These are phyloP conservation scores for Corythornis vintsioides DNA, from an alignment of 2,113 vertebrate species.

Conservation along the genomic window DNA sequence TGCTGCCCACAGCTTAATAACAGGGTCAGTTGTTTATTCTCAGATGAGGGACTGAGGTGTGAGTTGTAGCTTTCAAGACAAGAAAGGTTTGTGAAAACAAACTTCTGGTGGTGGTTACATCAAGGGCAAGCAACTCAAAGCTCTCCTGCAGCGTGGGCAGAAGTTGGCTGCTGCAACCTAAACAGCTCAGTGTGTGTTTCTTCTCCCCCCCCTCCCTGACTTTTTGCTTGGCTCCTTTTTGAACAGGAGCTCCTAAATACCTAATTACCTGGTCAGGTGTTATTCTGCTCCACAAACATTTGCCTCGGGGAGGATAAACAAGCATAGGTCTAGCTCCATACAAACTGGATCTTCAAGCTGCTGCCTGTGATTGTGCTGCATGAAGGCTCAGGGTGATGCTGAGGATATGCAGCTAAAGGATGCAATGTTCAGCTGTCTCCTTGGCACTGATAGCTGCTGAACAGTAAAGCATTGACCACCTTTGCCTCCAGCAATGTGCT, in stretches of 20 bases:
- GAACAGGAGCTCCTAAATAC: neutral
- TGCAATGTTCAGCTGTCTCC: accelerated
- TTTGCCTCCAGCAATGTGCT: accelerated
- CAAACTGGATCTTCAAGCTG: neutral
- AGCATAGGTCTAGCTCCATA: neutral
- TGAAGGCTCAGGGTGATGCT: neutral
- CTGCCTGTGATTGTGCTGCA: neutral
- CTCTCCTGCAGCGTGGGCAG: neutral
- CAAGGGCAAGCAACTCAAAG: conserved; percentile 38
- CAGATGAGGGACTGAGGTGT: conserved; percentile 13
- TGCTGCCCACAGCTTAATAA: conserved; percentile 41
- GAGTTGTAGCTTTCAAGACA: conserved; percentile 29
- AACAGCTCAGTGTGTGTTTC: neutral
- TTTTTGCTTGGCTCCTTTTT: neutral
- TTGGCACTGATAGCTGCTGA: neutral
- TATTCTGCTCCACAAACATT: neutral
- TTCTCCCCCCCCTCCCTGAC: neutral
- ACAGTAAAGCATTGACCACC: accelerated
- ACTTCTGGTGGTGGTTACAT: conserved; percentile 21
- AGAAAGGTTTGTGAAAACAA: conserved; percentile 42
- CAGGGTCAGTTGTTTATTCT: conserved; percentile 15
- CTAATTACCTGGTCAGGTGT: neutral
- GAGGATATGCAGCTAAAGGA: neutral
- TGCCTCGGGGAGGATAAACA: neutral
- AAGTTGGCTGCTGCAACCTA: conserved; percentile 11